A percentile compares a stretch with the other conserved stretches of the same genome.
These are phyloP conservation scores for Grapholita molesta DNA, from an alignment of 1,140 invertebrate species.

Conservation along the genomic window DNA sequence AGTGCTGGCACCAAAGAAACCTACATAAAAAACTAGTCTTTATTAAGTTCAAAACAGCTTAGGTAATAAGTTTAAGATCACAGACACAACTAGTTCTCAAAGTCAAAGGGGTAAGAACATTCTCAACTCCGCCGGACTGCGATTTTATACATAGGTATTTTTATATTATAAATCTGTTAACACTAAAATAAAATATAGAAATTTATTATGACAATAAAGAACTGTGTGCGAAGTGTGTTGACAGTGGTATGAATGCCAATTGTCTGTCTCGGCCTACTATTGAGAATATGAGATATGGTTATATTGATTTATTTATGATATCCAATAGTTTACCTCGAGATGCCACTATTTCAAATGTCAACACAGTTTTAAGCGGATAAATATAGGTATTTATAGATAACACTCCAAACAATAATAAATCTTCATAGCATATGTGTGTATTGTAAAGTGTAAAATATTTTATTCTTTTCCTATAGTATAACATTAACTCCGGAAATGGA, in stretches of 20 bases:
- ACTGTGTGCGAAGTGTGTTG: not conserved
- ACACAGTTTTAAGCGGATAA: no score
- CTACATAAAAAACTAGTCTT: not conserved
- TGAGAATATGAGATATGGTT: no score
- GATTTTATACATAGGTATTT: not conserved
- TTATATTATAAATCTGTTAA: not conserved
- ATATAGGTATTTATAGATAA: no score
- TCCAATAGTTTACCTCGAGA: no score
- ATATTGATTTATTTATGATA: no score
- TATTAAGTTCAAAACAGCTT: not conserved
- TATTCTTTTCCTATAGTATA: no score
- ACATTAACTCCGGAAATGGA: no score
- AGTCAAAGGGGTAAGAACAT: not conserved
- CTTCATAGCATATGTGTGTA: no score
- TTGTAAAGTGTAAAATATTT: no score
- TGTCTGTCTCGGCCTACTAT: not conserved
- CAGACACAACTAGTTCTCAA: not conserved
- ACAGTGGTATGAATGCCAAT: not conserved
- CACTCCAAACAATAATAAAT: no score
- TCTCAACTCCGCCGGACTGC: not conserved
- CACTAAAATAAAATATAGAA: not conserved
- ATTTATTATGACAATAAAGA: not conserved
- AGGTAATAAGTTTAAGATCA: not conserved
- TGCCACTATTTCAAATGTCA: no score
- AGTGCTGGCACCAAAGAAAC: not conserved